These are phyloP conservation scores for Ceyx cyanopectus DNA, from an alignment of 2,113 vertebrate species.

Conservation along the genomic window DNA sequence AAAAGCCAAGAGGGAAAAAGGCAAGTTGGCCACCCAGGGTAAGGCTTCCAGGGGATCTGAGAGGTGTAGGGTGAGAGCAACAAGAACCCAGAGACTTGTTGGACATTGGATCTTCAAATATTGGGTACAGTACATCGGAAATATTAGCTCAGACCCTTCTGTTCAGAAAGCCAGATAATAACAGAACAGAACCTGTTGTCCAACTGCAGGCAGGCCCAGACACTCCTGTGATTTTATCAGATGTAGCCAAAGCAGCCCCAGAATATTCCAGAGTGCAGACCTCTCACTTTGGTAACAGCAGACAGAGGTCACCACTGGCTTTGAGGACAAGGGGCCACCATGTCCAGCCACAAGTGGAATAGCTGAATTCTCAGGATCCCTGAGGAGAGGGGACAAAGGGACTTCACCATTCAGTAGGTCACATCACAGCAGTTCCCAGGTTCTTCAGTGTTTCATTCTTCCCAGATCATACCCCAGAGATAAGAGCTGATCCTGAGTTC, in stretches of 20 bases:
- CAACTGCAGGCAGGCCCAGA: not conserved
- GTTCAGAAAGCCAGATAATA: not conserved
- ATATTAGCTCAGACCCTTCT: not conserved
- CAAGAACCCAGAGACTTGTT: not conserved
- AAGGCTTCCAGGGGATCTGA: not conserved
- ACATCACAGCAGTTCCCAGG: not conserved
- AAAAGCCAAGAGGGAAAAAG: not conserved
- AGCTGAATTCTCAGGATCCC: not conserved
- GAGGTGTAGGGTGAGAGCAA: not conserved
- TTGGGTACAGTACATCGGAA: not conserved
- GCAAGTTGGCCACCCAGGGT: not conserved
- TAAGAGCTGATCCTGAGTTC: not conserved
- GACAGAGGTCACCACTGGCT: not conserved
- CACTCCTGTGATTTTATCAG: not conserved
- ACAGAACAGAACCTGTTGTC: not conserved
- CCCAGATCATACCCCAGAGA: not conserved
- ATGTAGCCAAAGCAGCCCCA: not conserved
- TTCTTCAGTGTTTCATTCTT: slow-evolving; percentile 1
- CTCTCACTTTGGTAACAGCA: not conserved
- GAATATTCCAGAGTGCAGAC: not conserved
- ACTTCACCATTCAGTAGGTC: not conserved
- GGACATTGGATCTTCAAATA: not conserved
- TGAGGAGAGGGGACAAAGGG: not conserved
- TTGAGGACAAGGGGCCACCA: not conserved
- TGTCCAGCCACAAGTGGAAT: not conserved